Evolutionary conservation across 2,113 vertebrate genomes (phyloP).

Genomic region (Hippocampus zosterae): DNA sequence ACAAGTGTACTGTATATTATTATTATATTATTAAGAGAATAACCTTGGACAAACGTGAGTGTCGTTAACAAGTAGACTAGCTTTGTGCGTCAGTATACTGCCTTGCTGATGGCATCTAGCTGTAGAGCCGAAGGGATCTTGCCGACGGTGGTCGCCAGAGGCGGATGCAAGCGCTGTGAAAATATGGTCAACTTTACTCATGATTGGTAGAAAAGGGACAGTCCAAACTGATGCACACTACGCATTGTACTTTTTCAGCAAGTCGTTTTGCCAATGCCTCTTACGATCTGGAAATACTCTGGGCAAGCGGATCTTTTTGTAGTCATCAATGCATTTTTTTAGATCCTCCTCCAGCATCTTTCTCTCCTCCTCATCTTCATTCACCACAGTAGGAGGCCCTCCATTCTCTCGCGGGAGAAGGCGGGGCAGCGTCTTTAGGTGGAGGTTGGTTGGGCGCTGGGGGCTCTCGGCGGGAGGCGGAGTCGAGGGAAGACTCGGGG

Average conservation of each 20-base stretch:
- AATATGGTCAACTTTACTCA: background rate
- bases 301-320: constrained; percentile 72
- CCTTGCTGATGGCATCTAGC: constrained; percentile 27
- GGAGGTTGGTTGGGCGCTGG: constrained; percentile 59
- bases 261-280: constrained; percentile 76
- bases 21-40: background rate
- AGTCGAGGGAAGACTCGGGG: constrained; percentile 30
- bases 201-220: constrained; percentile 1
- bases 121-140: constrained; percentile 23
- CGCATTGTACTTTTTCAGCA: constrained; percentile 75
- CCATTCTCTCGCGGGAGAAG: constrained; percentile 58
- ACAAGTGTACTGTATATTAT: too few relatives aligned
- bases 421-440: constrained; percentile 63
- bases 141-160: constrained; percentile 16
- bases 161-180: constrained; percentile 8
- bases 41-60: constrained; percentile 8
- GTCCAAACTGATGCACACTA: constrained; percentile 34
- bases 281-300: constrained; percentile 74
- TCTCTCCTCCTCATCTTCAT: constrained; percentile 69
- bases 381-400: constrained; percentile 28
- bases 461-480: constrained; percentile 40
- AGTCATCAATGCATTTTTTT: constrained; percentile 77
- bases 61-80: constrained; percentile 16
- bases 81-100: constrained; percentile 14
- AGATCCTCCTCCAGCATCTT: constrained; percentile 74